Evolutionary conservation across 1,140 invertebrate genomes (phyloP).

Genomic region (Plectus sambesii): DNA sequence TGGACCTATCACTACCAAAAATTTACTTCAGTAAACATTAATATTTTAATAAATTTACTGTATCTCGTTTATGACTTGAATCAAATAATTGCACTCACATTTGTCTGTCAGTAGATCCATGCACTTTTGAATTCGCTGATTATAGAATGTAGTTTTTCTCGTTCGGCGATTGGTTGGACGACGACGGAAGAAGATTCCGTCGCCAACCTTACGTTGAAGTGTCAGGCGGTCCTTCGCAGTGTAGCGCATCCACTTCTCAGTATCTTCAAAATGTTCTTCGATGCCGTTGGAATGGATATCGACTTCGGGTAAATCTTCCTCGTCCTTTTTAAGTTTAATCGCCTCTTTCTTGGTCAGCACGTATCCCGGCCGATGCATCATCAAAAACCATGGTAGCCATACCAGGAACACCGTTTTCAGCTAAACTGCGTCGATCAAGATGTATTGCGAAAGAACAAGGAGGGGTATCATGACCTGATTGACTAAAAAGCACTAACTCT

Average conservation of each 20-base stretch:
- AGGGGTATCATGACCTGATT: too few relatives aligned
- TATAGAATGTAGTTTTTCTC: constrained; percentile 15
- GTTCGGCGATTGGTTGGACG: constrained; percentile 4
- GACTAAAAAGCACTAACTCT: too few relatives aligned
- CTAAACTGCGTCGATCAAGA: too few relatives aligned
- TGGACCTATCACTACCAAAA: too few relatives aligned
- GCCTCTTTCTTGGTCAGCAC: constrained; percentile 9
- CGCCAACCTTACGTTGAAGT: constrained; percentile 27
- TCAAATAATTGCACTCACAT: constrained; percentile 8
- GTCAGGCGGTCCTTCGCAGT: constrained; percentile 10
- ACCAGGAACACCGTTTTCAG: constrained; percentile 26
- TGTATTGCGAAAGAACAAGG: too few relatives aligned
- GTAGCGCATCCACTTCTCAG: neutral
- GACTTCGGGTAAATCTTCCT: constrained; percentile 18
- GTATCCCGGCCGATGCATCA: constrained; percentile 27
- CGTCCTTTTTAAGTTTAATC: constrained; percentile 14
- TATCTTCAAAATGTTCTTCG: constrained; percentile 12
- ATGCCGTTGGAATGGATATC: constrained; percentile 15
- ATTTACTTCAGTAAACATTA: constrained; percentile 3
- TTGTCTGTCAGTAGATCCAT: constrained; percentile 15
- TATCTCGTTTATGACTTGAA: too few relatives aligned
- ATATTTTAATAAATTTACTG: neutral
- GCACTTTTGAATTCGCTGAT: constrained; percentile 23
- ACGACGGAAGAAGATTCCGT: constrained; percentile 23
- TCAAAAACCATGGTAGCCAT: constrained; percentile 29